Conservation (phyloP, 2,797 vertebrate genomes). For the Morus bassanus region DNA sequence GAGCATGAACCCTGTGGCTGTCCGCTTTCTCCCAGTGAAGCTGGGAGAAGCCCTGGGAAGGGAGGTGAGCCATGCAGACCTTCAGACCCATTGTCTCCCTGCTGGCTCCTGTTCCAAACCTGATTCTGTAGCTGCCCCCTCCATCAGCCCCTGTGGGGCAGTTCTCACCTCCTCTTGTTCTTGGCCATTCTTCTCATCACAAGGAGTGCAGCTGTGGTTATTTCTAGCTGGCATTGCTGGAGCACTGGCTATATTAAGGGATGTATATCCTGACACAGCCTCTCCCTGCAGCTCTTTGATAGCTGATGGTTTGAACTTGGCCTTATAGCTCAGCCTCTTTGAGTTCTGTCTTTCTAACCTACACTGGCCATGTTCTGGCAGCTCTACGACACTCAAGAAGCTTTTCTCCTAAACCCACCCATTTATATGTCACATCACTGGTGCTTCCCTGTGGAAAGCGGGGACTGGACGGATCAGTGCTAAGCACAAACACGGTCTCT, state of each 20-base stretch:
- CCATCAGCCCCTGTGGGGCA: not conserved
- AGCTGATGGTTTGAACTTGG: not conserved
- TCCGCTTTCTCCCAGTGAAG: not conserved
- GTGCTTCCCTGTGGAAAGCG: not conserved
- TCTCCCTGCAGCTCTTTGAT: not conserved
- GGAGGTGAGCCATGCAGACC: not conserved
- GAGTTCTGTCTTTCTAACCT: not conserved
- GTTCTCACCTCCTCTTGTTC: not conserved
- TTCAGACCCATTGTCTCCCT: not conserved
- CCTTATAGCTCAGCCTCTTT: not conserved
- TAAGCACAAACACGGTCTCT: not conserved
- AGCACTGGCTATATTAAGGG: not conserved
- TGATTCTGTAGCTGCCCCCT: not conserved
- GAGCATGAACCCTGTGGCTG: not conserved
- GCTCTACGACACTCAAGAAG: not conserved
- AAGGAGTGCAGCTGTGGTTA: not conserved
- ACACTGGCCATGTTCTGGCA: not conserved
- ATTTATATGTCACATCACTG: not conserved
- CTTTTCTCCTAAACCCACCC: not conserved
- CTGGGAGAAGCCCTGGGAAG: not conserved
- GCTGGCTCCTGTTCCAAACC: not conserved
- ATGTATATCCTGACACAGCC: not conserved
- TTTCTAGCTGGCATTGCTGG: not conserved
- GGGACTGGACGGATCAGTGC: not conserved
- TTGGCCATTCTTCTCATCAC: fast-evolving